A percentile compares a stretch with the other conserved stretches of the same genome.
phyloP scores from a whole-genome alignment of 2,797 vertebrate genomes.

The Macropodus opercularis region DNA sequence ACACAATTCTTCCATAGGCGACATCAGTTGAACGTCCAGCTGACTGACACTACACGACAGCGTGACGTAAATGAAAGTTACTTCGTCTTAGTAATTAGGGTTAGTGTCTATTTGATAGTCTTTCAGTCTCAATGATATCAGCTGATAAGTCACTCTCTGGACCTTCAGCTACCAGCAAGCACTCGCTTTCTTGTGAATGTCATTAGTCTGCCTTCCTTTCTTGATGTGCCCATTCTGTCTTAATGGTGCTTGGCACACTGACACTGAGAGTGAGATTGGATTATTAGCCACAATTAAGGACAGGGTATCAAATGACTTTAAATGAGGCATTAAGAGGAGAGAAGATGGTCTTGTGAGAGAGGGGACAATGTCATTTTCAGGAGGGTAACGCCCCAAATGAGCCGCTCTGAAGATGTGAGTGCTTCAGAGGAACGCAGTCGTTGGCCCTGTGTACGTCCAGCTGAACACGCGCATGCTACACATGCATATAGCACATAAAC shows the following conservation, averaged over 20 bases:
- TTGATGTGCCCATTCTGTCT: constrained; percentile 66
- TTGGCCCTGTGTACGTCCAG: neutral
- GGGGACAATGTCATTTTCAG: constrained; percentile 58
- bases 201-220: constrained; percentile 62
- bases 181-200: constrained; percentile 39
- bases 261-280: constrained; percentile 70
- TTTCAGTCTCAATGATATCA: constrained; percentile 56
- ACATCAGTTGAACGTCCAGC: too few relatives aligned
- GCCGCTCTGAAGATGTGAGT: constrained; percentile 41
- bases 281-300: constrained; percentile 81
- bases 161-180: constrained; percentile 44
- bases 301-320: constrained; percentile 69
- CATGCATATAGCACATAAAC: constrained; percentile 8
- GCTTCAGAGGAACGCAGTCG: neutral
- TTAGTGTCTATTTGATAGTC: constrained; percentile 45
- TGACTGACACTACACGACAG: too few relatives aligned
- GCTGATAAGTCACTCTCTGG: constrained; percentile 40
- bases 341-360: constrained; percentile 14
- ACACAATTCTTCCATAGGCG: too few relatives aligned
- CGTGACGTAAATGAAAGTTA: constrained; percentile 27
- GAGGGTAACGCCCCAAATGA: constrained; percentile 34
- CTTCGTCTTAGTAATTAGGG: constrained; percentile 33
- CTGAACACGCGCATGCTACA: too few relatives aligned
- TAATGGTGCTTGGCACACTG: constrained; percentile 73
- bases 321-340: constrained; percentile 72